Base-by-base conservation (phyloP, 2,113 vertebrate genomes). In the rabbit (Oryctolagus cuniculus) region DNA sequence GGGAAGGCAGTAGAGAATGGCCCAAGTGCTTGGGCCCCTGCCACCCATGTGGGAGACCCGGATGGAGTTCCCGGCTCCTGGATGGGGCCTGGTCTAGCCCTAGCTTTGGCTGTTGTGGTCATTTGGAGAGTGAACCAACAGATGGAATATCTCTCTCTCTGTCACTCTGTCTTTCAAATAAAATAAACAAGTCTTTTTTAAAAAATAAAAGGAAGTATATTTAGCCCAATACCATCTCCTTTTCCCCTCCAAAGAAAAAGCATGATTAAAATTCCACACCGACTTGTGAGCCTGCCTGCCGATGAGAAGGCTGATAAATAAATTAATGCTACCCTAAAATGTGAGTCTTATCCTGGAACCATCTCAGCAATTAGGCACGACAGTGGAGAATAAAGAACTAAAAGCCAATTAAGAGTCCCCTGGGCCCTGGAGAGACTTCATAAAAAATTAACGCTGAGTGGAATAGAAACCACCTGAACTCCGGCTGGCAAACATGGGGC, bases 401-500 rank as follows among this genome's bases (percentile, higher is more conserved):
- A 96, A 89, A 96, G 69, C 89, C 89, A 95, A 27, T 97, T 92
- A 96, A 0, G 0, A 16, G 61, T 94, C 90, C 88, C 89, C 74
- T 63, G 94, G 74, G 92, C 44, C 63, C 70, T 63, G 31, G 55
- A 87, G 61, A 93, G 34, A 75, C 22, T 90, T 95, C 92, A 95
- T 96, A 84, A 95, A 96, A 96, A 75, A 89, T 95, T 90, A 93
- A 96, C 72, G 80, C 91, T 9, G 55, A 49, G 91, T 92, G 70
- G 92, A 95, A 90, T 61, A 74, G 91, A 89, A 83, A 55, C 66
- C 94, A 93, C 88, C 89, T 87, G 75, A 89, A 72, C 70, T 83
- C 8, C 82, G 95, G 73, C 96, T 91, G 91, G 77, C 22, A 25
- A 75, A 72, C 89, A 91, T 10, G 11, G 51, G 31, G 0, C 61